phyloP scores from a whole-genome alignment of 2,888 invertebrate genomes.

The Buathra laborator region DNA sequence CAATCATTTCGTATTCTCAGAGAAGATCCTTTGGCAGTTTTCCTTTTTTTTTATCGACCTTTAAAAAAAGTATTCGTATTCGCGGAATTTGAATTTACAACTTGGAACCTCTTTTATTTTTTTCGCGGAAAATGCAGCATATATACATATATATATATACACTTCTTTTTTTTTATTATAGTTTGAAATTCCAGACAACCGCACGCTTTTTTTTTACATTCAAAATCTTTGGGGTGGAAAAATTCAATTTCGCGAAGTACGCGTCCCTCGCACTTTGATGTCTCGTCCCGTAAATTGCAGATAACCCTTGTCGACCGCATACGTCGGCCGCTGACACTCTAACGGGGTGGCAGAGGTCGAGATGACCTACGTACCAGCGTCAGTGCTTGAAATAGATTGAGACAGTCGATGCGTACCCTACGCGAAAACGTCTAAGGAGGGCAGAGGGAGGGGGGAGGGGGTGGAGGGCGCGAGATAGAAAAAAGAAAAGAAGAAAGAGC shows the following conservation, averaged over 20 bases:
- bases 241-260: conserved; percentile 18
- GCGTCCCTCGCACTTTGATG: neutral
- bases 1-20: neutral
- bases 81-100: no score
- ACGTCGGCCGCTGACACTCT: conserved; percentile 1
- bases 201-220: neutral
- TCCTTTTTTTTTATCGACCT: no score
- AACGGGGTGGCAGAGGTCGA: conserved; percentile 6
- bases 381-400: conserved; percentile 5
- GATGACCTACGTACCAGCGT: neutral
- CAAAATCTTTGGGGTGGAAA: neutral
- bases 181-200: no score
- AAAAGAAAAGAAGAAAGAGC: conserved; percentile 22
- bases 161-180: no score
- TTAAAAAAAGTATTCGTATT: no score
- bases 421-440: neutral
- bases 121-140: no score
- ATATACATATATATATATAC: no score
- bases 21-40: neutral
- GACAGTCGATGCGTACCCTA: neutral
- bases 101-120: no score
- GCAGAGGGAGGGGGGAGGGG: neutral
- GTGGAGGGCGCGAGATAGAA: neutral
- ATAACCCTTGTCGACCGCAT: neutral
- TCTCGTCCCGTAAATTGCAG: neutral